Evolutionary conservation across 2,113 vertebrate species (phyloP).

Genomic region (Indicator indicator): DNA sequence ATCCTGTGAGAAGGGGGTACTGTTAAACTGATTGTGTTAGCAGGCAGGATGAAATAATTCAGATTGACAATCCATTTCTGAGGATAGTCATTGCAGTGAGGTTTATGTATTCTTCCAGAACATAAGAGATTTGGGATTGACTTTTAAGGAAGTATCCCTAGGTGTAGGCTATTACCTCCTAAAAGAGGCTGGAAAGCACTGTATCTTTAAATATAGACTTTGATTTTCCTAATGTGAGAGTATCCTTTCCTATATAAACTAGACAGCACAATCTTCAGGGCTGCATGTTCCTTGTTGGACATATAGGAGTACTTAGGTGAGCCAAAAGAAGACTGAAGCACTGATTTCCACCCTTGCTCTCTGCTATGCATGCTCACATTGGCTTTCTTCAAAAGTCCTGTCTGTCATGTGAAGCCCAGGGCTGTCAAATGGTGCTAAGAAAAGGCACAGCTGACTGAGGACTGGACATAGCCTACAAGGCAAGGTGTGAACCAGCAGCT

Average conservation of each 20-base stretch:
- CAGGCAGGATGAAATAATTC: neutral
- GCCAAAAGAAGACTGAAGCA: neutral
- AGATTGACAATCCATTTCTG: neutral
- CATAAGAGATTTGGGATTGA: neutral
- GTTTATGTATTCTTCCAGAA: neutral
- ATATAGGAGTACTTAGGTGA: neutral
- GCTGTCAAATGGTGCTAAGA: neutral
- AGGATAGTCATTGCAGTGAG: neutral
- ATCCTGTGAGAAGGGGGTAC: neutral
- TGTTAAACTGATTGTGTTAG: neutral
- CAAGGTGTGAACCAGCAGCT: neutral
- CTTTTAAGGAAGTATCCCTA: neutral
- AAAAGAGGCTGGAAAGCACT: neutral
- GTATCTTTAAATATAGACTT: neutral
- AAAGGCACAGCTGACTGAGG: neutral
- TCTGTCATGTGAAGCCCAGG: neutral
- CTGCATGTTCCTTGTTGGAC: neutral
- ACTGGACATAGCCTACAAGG: neutral
- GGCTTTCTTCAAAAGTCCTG: neutral
- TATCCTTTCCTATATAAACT: neutral
- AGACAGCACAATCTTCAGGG: neutral
- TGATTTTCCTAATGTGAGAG: neutral
- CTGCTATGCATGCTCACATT: accelerated
- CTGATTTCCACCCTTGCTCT: neutral
- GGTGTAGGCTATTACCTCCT: neutral